phyloP scores from a whole-genome alignment of 1,140 invertebrate genomes.

The Rhagoletis pomonella region DNA sequence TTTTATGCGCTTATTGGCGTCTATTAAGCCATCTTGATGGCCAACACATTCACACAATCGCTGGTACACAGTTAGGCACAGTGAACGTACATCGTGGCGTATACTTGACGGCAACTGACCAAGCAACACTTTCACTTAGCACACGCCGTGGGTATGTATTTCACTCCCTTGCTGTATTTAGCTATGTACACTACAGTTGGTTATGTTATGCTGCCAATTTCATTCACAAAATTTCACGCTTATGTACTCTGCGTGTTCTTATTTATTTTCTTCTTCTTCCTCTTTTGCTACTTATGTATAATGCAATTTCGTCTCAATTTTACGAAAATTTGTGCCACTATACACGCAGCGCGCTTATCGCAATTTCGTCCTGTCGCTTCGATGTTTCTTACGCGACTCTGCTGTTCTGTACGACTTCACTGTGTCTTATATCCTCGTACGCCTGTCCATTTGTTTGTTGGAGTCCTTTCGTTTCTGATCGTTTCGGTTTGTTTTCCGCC shows the following conservation, averaged over 20 bases:
- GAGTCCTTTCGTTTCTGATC: slow-evolving; percentile 51
- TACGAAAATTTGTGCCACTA: slow-evolving; percentile 53
- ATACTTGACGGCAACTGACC: slow-evolving; percentile 5
- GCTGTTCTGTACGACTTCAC: slow-evolving; percentile 56
- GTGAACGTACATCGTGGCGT: not conserved
- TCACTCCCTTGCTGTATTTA: not conserved
- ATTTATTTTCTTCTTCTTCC: slow-evolving; percentile 49
- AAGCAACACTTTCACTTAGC: slow-evolving; percentile 16
- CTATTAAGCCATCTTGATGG: not conserved
- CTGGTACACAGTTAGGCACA: not conserved
- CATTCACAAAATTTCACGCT: slow-evolving; percentile 53
- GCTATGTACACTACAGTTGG: not conserved
- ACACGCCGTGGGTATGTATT: not conserved
- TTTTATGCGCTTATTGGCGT: not conserved
- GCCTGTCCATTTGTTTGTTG: slow-evolving; percentile 45
- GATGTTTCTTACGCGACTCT: slow-evolving; percentile 68
- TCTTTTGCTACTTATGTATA: not conserved
- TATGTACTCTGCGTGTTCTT: not conserved
- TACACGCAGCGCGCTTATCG: not conserved
- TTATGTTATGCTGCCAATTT: not conserved
- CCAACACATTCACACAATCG: not conserved
- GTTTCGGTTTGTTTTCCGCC: slow-evolving; percentile 49
- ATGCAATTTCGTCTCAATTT: not conserved
- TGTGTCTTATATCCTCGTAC: slow-evolving; percentile 63
- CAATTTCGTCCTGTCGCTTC: slow-evolving; percentile 54